phyloP scores from a whole-genome alignment of 2,888 invertebrate species.

The Parasteatoda lunata region DNA sequence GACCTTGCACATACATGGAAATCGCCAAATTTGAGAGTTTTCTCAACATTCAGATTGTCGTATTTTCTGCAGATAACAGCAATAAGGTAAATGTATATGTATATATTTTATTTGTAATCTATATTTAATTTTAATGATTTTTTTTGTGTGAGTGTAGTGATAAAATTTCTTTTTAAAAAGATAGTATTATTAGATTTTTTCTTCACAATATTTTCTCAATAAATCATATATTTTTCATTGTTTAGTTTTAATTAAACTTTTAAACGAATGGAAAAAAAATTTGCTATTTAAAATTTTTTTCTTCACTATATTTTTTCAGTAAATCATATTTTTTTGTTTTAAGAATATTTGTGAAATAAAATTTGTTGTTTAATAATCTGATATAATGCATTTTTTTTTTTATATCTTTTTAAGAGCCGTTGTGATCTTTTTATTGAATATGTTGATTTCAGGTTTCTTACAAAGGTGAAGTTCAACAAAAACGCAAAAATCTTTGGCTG shows the following conservation, averaged over 20 bases:
- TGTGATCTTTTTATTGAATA: neutral
- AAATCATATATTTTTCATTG: no score
- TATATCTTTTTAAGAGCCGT: neutral
- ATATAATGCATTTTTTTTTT: neutral
- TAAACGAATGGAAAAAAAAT: neutral
- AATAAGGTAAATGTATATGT: neutral
- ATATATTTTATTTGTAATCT: neutral
- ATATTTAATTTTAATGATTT: neutral
- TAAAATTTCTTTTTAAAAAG: neutral
- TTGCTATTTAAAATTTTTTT: neutral
- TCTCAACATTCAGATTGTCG: neutral
- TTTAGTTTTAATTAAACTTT: no score
- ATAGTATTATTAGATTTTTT: no score
- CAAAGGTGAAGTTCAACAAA: neutral
- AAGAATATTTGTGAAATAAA: no score
- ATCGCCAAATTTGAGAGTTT: neutral
- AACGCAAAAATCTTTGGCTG: constrained; percentile 2
- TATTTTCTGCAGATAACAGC: neutral
- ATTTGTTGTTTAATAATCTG: no score
- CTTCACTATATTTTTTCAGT: neutral
- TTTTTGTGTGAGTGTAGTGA: neutral
- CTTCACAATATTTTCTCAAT: no score
- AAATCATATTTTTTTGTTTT: no score
- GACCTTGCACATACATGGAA: neutral
- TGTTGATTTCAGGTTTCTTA: constrained; percentile 7